Evolutionary conservation across 2,113 vertebrate genomes (phyloP), one percentile per base, ranked within the genome.

Genomic region (Percopsis transmontana): DNA sequence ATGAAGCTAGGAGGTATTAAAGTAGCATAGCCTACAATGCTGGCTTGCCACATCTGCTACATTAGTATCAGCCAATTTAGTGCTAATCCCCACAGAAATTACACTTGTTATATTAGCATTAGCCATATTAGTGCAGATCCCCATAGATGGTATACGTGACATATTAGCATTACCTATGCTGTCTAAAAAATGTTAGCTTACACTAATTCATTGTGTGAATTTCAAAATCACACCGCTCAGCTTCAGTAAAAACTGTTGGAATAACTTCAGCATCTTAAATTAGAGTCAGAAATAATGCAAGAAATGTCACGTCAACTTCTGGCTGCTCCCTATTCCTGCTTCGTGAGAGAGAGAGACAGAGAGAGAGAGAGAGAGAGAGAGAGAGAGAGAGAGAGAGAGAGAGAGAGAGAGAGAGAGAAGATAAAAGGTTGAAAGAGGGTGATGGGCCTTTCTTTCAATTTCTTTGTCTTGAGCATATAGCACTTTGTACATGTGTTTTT

Each of bases 391-490:
- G 40, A 38, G 24, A 41, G 39, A 18, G 52, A 44, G 21, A 53
- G 44, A 5, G 66, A 54, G 48, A 18, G 66, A 13, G 58, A 16
- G 48, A 16, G 58, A 5, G 39, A 9, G 21, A 53, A 69, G 51
- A 57, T 67, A 75, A 79, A 64, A 79, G 38, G 66, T 56, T 58
- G 40, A 33, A 33, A 33, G 27, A 33, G 27, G 6, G 27, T 33
- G 27, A 33, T 33, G 27, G 27, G 6, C 27, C 62, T 85, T 58
- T 69, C 69, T 80, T 74, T 60, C 65, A 65, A 20, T 76, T 83
- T 83, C 74, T 85, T 86, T 87, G 74, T 89, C 76, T 81, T 13
- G 14, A 69, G 76, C 74, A 68, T 80, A 79, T 85, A 69, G 78
- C 83, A 82, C 66, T 68, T 15, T 52, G 48, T 64, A 68, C 68